Conservation (phyloP, 2,888 invertebrate genomes). For the Linnaemya vulpina region DNA sequence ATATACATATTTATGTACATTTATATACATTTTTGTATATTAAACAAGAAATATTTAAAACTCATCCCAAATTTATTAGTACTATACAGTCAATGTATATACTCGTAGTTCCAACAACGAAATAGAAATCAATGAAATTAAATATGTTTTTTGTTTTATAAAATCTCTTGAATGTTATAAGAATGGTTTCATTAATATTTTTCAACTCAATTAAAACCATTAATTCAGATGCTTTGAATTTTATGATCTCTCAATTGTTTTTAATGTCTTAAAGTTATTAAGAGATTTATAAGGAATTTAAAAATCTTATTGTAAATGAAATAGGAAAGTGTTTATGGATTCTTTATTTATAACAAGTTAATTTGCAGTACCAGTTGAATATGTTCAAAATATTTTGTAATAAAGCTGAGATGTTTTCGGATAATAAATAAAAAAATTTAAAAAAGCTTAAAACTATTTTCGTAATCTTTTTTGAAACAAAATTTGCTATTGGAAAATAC, state of each 20-base stretch:
- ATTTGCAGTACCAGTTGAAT: too few relatives aligned
- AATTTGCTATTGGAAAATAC: too few relatives aligned
- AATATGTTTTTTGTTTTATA: too few relatives aligned
- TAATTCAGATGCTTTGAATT: background rate
- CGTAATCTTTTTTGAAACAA: too few relatives aligned
- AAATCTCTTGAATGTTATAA: too few relatives aligned
- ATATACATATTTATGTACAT: background rate
- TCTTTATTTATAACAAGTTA: too few relatives aligned
- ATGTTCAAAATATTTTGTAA: too few relatives aligned
- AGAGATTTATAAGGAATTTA: background rate
- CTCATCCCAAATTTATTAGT: background rate
- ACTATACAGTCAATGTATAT: too few relatives aligned
- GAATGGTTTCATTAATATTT: background rate
- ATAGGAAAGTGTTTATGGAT: background rate
- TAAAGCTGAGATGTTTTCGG: too few relatives aligned
- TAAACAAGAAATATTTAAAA: conserved; percentile 16
- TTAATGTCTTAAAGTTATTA: background rate
- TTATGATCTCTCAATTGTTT: background rate
- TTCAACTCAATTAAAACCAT: conserved; percentile 3
- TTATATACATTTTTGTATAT: background rate
- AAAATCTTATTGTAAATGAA: background rate
- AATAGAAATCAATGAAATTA: background rate
- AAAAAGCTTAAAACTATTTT: too few relatives aligned
- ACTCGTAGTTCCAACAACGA: background rate
- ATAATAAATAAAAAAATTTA: too few relatives aligned